Percentiles rank a stretch among this genome's conserved stretches.
These are phyloP conservation scores for Scylla paramamosain DNA, from an alignment of 1,140 invertebrate species.

Conservation along the genomic window DNA sequence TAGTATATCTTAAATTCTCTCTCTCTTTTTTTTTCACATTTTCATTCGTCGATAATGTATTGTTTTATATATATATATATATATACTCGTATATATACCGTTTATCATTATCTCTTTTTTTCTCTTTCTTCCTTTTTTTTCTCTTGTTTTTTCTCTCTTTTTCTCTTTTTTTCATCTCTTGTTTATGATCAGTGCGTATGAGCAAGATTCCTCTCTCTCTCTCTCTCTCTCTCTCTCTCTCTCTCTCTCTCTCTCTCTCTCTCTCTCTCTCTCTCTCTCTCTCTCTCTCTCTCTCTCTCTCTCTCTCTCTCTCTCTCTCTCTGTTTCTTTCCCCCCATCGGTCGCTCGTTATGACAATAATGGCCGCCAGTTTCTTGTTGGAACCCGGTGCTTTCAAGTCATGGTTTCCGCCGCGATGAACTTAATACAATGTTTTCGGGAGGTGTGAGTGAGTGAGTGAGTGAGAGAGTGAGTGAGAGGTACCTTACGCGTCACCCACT, in stretches of 20 bases:
- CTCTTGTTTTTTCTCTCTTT: too few relatives aligned
- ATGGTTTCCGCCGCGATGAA: neutral
- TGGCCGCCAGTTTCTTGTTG: neutral
- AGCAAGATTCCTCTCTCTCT: neutral
- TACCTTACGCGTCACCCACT: too few relatives aligned
- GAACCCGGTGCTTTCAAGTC: neutral
- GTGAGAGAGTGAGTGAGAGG: too few relatives aligned
- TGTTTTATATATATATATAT: too few relatives aligned
- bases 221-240: neutral
- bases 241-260: conserved; percentile 7
- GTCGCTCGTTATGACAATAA: neutral
- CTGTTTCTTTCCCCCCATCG: neutral
- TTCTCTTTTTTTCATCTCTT: too few relatives aligned
- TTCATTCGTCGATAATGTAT: too few relatives aligned
- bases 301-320: conserved; percentile 17
- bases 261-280: conserved; percentile 38
- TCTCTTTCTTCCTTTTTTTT: neutral
- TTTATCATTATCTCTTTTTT: neutral
- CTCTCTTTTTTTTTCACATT: too few relatives aligned
- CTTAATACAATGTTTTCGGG: neutral
- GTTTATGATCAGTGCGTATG: too few relatives aligned
- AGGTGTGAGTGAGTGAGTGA: neutral
- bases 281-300: conserved; percentile 44
- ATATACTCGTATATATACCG: too few relatives aligned
- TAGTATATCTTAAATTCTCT: neutral